These are phyloP conservation scores for Drosophila merina DNA, from an alignment of 2,888 invertebrate genomes.

Conservation along the genomic window DNA sequence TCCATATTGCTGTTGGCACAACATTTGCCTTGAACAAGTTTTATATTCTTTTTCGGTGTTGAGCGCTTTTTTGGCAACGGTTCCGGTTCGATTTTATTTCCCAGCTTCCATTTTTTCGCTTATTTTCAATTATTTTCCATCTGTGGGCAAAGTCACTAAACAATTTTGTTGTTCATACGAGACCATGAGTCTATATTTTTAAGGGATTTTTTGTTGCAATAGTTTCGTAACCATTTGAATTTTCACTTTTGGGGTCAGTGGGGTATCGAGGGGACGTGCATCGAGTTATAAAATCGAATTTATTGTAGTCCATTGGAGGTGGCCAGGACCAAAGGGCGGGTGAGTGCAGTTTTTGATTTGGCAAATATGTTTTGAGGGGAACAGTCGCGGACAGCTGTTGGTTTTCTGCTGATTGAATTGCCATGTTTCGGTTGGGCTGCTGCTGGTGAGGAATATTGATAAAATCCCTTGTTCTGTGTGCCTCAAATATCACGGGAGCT, in stretches of 20 bases:
- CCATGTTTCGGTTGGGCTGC: conserved; percentile 39
- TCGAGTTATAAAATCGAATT: conserved; percentile 66
- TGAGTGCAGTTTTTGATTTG: conserved; percentile 68
- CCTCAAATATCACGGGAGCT: not conserved
- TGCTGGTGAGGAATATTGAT: conserved; percentile 29
- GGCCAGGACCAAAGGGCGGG: conserved; percentile 1
- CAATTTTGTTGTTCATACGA: conserved; percentile 57
- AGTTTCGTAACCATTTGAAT: conserved; percentile 55
- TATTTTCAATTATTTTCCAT: conserved; percentile 34
- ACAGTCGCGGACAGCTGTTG: conserved; percentile 15
- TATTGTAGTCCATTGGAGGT: conserved; percentile 56
- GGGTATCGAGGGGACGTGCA: conserved; percentile 27
- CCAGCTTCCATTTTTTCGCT: conserved; percentile 22
- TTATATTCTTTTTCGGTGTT: conserved; percentile 13
- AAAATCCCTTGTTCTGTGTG: not conserved
- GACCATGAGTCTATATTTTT: conserved; percentile 10
- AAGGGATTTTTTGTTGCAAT: conserved; percentile 16
- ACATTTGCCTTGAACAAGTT: conserved; percentile 40
- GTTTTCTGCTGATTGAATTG: conserved; percentile 69
- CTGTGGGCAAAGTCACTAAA: conserved; percentile 59
- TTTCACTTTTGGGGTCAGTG: conserved; percentile 25
- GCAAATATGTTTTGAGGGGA: conserved; percentile 51
- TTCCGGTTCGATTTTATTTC: conserved; percentile 20
- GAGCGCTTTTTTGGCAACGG: conserved; percentile 18
- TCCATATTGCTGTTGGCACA: conserved; percentile 60